Conservation (phyloP, 2,113 vertebrate genomes). For the Ornithorhynchus anatinus region DNA sequence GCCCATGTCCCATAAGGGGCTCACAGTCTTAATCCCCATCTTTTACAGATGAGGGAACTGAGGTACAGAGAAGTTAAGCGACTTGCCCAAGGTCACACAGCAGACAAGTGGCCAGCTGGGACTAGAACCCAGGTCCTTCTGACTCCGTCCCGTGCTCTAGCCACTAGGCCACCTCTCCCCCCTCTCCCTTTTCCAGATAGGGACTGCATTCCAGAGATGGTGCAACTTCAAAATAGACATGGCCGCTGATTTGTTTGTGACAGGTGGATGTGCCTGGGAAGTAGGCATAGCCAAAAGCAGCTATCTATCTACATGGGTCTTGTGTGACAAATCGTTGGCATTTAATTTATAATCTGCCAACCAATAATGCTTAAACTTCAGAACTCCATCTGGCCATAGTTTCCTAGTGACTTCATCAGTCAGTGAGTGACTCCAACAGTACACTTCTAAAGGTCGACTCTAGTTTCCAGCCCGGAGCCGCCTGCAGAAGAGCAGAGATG, state of each 20-base stretch:
- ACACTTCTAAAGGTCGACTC: slow-evolving; percentile 11
- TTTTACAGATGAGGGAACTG: no score
- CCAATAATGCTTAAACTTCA: not conserved
- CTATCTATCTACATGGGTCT: not conserved
- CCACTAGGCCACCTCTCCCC: not conserved
- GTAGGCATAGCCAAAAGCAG: not conserved
- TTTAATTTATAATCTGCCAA: slow-evolving; percentile 4
- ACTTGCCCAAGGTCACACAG: no score
- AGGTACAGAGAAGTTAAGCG: no score
- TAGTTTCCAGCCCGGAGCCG: not conserved
- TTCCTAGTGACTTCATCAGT: slow-evolving; percentile 7
- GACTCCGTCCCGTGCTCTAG: no score
- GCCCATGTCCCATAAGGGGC: no score
- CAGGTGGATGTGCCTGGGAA: slow-evolving; percentile 6
- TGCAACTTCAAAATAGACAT: not conserved
- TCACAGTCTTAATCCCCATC: no score
- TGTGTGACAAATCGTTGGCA: not conserved
- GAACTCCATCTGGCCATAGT: not conserved
- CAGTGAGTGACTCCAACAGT: not conserved
- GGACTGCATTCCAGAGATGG: not conserved
- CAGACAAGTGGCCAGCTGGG: no score
- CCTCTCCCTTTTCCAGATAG: not conserved
- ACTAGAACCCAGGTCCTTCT: no score
- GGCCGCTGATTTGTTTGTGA: not conserved
- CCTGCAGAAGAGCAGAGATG: not conserved